These are phyloP conservation scores for Leucozona laternaria DNA, from an alignment of 2,888 invertebrate species.

Conservation along the genomic window DNA sequence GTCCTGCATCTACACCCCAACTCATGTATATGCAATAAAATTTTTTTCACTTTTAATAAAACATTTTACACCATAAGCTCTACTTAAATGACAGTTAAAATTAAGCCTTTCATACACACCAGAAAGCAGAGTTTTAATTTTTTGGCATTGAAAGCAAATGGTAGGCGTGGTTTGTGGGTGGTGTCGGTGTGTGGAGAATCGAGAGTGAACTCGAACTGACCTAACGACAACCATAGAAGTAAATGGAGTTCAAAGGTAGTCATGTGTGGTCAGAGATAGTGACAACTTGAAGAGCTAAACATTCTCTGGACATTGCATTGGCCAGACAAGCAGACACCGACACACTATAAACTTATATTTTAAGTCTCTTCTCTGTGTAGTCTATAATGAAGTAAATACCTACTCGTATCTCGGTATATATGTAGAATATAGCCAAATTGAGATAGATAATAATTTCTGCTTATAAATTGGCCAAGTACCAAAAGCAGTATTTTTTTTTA, in stretches of 20 bases:
- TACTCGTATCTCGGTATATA: background rate
- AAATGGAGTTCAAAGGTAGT: constrained; percentile 41
- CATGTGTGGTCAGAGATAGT: constrained; percentile 59
- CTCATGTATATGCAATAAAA: background rate
- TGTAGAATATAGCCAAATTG: background rate
- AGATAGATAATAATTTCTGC: background rate
- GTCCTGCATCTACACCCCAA: background rate
- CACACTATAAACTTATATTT: background rate
- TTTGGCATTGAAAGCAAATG: constrained; percentile 34
- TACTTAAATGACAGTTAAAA: constrained; percentile 52
- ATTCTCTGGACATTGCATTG: constrained; percentile 14
- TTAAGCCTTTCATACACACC: constrained; percentile 50
- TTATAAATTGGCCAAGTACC: constrained; percentile 57
- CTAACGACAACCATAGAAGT: background rate
- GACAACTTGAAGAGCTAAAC: constrained; percentile 42
- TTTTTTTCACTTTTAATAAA: constrained; percentile 53
- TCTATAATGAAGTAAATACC: constrained; percentile 11
- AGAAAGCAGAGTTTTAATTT: constrained; percentile 29
- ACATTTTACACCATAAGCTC: constrained; percentile 60
- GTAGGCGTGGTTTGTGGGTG: background rate
- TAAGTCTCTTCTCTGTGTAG: background rate
- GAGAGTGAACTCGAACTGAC: too few relatives aligned
- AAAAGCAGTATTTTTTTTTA: constrained; percentile 44
- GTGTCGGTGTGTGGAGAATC: background rate
- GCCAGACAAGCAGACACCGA: background rate